Percentiles rank a stretch among this genome's conserved stretches.
These are phyloP conservation scores for Muntiacus reevesi DNA, from an alignment of 2,113 vertebrate genomes.

Conservation along the genomic window DNA sequence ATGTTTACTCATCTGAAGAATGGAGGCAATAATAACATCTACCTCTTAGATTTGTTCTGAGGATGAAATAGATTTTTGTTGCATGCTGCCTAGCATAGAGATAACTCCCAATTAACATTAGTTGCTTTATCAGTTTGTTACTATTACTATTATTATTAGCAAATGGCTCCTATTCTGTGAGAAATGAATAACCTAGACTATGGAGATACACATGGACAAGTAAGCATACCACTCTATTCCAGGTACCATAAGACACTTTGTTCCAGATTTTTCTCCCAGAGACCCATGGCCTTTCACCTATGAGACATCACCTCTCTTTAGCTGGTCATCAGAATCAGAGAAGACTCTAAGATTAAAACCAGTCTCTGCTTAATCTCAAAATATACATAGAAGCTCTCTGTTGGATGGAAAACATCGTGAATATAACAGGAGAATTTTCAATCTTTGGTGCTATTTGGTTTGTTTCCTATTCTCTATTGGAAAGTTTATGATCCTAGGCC, in stretches of 20 bases:
- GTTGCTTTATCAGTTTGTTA: not conserved
- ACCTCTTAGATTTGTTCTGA: not conserved
- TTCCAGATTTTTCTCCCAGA: not conserved
- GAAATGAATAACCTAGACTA: not conserved
- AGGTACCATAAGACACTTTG: not conserved
- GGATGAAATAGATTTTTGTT: not conserved
- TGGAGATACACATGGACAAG: not conserved
- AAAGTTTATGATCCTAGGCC: not conserved
- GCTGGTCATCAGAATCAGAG: not conserved
- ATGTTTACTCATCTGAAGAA: not conserved
- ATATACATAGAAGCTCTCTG: not conserved
- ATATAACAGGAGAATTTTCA: not conserved
- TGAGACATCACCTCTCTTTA: not conserved
- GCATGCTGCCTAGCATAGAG: rapidly evolving
- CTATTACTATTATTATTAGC: not conserved
- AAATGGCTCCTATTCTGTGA: not conserved
- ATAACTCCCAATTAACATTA: not conserved
- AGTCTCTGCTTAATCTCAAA: not conserved
- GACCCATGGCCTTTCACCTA: not conserved
- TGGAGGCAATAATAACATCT: not conserved
- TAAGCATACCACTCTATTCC: not conserved
- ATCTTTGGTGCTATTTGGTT: not conserved
- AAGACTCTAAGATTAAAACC: not conserved
- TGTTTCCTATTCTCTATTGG: not conserved
- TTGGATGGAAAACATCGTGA: not conserved